These are phyloP conservation scores for Lasiommata megera DNA, from an alignment of 2,888 invertebrate species.

Conservation along the genomic window DNA sequence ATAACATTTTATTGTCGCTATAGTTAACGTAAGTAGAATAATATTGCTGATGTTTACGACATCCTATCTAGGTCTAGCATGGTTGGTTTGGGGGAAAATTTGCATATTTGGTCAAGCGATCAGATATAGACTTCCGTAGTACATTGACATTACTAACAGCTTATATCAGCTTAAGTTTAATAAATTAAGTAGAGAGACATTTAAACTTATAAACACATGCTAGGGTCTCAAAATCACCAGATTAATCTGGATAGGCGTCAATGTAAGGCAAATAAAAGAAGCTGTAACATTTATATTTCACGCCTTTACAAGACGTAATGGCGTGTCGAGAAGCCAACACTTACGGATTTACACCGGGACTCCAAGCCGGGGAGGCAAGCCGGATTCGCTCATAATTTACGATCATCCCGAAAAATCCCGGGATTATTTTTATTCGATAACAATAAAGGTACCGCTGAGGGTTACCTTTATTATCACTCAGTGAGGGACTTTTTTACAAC, in stretches of 20 bases:
- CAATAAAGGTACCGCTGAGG: conserved; percentile 78
- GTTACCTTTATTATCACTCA: conserved; percentile 81
- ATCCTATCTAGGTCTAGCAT: not conserved
- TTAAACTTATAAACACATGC: not conserved
- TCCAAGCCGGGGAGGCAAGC: conserved; percentile 44
- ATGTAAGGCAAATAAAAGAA: conserved; percentile 6
- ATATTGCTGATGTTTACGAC: not conserved
- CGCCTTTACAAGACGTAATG: conserved; percentile 21
- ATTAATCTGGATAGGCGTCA: not conserved
- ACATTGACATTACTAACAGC: too few species aligned
- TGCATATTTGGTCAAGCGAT: not conserved
- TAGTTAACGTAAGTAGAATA: not conserved
- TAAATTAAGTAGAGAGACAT: too few species aligned
- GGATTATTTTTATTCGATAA: conserved; percentile 82
- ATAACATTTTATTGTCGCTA: not conserved
- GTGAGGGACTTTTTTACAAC: conserved; percentile 69
- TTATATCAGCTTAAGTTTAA: too few species aligned
- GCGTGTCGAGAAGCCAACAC: conserved; percentile 40
- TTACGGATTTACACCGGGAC: conserved; percentile 34
- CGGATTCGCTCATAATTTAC: conserved; percentile 77
- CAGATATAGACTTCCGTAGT: too few species aligned
- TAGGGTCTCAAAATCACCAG: not conserved
- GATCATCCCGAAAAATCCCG: conserved; percentile 77
- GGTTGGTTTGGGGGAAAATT: not conserved
- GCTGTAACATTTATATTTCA: conserved; percentile 13